A percentile compares a stretch with the other conserved stretches of the same genome.
Conservation (phyloP, 2,113 vertebrate species). For the Cranoglanis bouderius region DNA sequence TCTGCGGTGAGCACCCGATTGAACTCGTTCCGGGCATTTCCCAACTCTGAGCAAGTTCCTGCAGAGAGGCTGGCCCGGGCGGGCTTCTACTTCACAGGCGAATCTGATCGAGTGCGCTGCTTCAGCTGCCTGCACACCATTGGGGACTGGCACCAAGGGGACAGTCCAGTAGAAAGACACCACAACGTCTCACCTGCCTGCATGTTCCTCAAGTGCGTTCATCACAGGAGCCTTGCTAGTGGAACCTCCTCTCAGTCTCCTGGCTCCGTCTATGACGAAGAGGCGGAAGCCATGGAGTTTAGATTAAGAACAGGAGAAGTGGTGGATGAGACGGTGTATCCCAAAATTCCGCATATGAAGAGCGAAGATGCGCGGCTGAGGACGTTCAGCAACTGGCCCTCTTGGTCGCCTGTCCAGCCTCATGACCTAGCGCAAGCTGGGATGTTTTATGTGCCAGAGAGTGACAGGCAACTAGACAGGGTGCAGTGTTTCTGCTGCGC, state of each 20-base stretch:
- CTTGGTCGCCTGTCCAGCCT: conserved; percentile 69
- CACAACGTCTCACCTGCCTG: conserved; percentile 82
- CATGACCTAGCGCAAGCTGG: conserved; percentile 85
- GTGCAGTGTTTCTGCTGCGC: conserved; percentile 94
- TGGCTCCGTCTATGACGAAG: conserved; percentile 61
- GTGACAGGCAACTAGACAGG: conserved; percentile 67
- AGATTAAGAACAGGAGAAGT: conserved; percentile 83
- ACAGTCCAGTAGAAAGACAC: conserved; percentile 81
- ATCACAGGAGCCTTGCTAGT: conserved; percentile 32
- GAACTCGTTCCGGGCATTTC: conserved; percentile 80
- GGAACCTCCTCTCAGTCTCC: conserved; percentile 19
- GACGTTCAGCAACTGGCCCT: conserved; percentile 84
- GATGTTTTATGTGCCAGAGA: conserved; percentile 76
- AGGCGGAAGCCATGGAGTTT: conserved; percentile 65
- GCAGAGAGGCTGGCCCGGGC: conserved; percentile 79
- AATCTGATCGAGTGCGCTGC: conserved; percentile 84
- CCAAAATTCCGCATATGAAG: conserved; percentile 79
- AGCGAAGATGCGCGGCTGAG: conserved; percentile 80
- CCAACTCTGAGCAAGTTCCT: conserved; percentile 70
- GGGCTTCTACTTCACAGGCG: conserved; percentile 87
- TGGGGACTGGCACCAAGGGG: conserved; percentile 83
- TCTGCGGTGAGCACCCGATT: conserved; percentile 71
- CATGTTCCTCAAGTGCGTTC: conserved; percentile 73
- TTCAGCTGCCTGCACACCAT: conserved; percentile 81
- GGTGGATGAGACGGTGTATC: conserved; percentile 81